Conservation (phyloP, 2,113 vertebrate species). For the Hemichromis elongatus region DNA sequence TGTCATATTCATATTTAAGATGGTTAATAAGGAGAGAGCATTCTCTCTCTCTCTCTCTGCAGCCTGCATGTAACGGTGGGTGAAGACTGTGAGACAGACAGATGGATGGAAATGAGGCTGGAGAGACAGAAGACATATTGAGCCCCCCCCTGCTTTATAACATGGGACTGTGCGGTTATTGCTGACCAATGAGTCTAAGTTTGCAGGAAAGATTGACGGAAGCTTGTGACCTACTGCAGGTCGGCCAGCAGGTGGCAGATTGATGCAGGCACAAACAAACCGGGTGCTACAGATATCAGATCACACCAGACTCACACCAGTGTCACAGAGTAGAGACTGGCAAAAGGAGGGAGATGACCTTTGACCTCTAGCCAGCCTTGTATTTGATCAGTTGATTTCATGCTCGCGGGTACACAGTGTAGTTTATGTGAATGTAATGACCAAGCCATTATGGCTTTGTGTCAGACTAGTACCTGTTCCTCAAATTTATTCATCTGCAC, state of each 20-base stretch:
- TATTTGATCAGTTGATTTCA: neutral
- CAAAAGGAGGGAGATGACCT: neutral
- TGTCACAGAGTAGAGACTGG: neutral
- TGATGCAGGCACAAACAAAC: neutral
- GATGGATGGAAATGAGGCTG: neutral
- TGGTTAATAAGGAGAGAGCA: neutral
- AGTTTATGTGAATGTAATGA: neutral
- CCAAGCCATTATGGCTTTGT: neutral
- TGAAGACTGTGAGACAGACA: neutral
- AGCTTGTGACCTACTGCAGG: neutral
- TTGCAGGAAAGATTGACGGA: neutral
- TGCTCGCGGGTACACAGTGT: neutral
- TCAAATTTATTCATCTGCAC: neutral
- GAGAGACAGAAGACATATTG: neutral
- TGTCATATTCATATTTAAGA: neutral
- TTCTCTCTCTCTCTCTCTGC: neutral
- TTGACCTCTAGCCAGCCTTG: neutral
- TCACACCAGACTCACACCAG: neutral
- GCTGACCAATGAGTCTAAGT: neutral
- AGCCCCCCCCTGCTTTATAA: neutral
- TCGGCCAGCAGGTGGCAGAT: constrained; percentile 63
- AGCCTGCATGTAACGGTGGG: neutral
- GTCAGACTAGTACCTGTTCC: neutral
- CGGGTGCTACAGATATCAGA: neutral
- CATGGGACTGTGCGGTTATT: neutral